Conservation (phyloP, 2,113 vertebrate species). For the Nipponia nippon region DNA sequence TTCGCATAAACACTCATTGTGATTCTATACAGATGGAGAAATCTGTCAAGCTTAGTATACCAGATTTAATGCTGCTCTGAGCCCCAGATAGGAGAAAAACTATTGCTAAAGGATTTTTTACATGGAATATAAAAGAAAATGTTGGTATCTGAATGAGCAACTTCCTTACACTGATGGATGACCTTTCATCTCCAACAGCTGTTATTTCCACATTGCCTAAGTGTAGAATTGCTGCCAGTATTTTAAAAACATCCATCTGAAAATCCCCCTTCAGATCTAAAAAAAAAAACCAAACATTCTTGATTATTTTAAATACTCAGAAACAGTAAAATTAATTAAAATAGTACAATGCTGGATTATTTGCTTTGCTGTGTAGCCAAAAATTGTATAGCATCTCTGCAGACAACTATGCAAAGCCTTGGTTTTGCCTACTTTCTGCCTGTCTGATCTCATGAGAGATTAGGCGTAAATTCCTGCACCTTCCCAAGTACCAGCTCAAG, state of each 20-base stretch:
- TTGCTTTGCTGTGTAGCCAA: neutral
- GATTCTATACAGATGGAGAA: neutral
- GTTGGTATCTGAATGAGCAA: neutral
- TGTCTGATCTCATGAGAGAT: neutral
- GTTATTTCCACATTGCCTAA: conserved; percentile 88
- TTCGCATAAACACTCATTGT: neutral
- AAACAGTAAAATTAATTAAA: neutral
- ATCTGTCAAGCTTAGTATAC: neutral
- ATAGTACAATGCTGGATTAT: neutral
- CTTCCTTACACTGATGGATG: conserved; percentile 83
- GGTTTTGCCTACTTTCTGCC: neutral
- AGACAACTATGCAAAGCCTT: neutral
- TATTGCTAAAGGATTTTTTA: neutral
- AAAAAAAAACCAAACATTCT: neutral
- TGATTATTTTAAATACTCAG: neutral
- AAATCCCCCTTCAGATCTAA: conserved; percentile 86
- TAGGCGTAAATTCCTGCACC: neutral
- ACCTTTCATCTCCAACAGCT: conserved; percentile 79
- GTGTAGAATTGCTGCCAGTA: conserved; percentile 90
- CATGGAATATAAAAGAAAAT: neutral
- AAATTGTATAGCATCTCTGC: neutral
- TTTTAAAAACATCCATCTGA: conserved; percentile 88
- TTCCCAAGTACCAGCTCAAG: neutral
- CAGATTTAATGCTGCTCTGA: neutral
- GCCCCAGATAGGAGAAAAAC: neutral